phyloP scores from a whole-genome alignment of 2,888 invertebrate genomes.

The Protonemura montana region DNA sequence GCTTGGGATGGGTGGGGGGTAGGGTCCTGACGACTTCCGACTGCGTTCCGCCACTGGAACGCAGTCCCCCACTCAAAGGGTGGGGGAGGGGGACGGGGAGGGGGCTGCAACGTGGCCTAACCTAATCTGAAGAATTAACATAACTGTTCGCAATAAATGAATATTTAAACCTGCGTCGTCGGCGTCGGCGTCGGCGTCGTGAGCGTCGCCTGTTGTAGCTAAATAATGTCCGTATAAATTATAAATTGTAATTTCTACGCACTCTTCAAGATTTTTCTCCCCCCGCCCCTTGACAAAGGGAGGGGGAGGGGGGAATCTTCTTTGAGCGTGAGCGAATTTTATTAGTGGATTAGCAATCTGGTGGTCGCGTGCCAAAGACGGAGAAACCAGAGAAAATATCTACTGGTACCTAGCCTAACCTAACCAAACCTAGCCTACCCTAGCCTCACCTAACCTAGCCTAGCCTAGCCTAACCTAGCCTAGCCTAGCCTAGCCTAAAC shows the following conservation, averaged over 20 bases:
- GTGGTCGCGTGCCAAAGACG: not conserved
- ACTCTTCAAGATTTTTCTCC: not conserved
- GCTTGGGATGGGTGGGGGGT: too few species aligned
- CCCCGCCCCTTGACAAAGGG: not conserved
- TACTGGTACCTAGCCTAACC: too few species aligned
- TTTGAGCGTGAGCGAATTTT: not conserved
- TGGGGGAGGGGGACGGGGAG: slow-evolving; percentile 15
- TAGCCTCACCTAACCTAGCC: too few species aligned
- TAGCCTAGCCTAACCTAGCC: too few species aligned
- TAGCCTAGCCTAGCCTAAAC: too few species aligned
- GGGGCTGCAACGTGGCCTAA: not conserved
- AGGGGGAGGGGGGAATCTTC: not conserved
- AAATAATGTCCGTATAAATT: not conserved
- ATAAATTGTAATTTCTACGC: not conserved
- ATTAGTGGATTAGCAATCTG: not conserved
- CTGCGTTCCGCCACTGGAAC: too few species aligned
- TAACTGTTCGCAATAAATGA: slow-evolving; percentile 27
- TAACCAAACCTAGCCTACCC: too few species aligned
- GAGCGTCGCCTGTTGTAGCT: not conserved
- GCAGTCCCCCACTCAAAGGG: too few species aligned
- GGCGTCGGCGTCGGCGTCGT: not conserved
- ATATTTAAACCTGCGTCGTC: not conserved
- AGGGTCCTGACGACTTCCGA: too few species aligned
- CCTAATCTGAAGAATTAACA: slow-evolving; percentile 20
- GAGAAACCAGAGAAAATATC: too few species aligned